Conservation (phyloP, 2,113 vertebrate species). For the Lucifuga dentata region DNA sequence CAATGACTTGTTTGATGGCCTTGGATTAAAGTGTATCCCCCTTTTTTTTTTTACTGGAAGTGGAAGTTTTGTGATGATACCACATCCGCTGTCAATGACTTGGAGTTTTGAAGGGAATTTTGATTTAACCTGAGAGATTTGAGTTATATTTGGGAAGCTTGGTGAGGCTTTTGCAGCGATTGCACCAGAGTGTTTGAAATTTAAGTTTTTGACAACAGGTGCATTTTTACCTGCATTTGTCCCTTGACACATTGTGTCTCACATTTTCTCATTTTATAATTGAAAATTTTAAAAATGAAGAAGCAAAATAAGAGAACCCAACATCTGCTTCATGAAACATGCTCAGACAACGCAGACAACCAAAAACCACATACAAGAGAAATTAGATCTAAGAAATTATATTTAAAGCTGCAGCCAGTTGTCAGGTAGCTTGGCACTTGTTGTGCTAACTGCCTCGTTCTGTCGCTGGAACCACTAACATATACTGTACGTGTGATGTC, state of each 20-base stretch:
- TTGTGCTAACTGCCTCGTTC: conserved; percentile 41
- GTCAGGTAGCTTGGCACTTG: not conserved
- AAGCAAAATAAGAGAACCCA: not conserved
- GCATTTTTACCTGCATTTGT: not conserved
- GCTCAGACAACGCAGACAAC: too few species aligned
- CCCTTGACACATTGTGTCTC: too few species aligned
- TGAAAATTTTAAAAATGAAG: too few species aligned
- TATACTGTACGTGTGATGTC: conserved; percentile 16
- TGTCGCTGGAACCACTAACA: conserved; percentile 13
- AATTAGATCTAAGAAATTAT: not conserved
- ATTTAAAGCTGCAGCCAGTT: conserved; percentile 20
- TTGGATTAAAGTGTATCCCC: conserved; percentile 52
- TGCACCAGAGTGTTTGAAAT: not conserved
- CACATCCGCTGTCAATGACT: conserved; percentile 21
- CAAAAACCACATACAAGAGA: too few species aligned
- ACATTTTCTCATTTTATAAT: too few species aligned
- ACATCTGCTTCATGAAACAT: too few species aligned
- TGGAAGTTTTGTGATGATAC: conserved; percentile 23
- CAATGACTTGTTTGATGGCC: conserved; percentile 38
- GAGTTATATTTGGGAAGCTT: conserved; percentile 7
- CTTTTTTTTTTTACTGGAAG: conserved; percentile 37
- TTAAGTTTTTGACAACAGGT: not conserved
- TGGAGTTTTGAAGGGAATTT: conserved; percentile 18
- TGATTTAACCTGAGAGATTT: conserved; percentile 14
- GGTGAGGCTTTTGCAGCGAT: conserved; percentile 1